Conservation (phyloP, 2,113 vertebrate species). For the Zosterops hypoxanthus region DNA sequence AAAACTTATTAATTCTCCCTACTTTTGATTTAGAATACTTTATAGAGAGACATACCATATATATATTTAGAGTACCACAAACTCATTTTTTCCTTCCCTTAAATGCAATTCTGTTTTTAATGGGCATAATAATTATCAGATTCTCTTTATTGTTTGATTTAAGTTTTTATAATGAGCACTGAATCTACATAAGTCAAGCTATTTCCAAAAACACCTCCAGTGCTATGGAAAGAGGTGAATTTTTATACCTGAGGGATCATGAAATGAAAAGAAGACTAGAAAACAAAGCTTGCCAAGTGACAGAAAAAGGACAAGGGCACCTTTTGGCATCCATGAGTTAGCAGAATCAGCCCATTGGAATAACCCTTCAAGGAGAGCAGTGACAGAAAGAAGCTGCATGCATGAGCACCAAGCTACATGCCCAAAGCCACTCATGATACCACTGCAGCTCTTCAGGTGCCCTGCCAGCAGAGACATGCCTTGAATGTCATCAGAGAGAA, state of each 20-base stretch:
- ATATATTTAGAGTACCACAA: not conserved
- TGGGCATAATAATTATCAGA: not conserved
- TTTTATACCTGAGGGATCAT: not conserved
- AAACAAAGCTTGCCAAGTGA: not conserved
- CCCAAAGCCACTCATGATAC: fast-evolving
- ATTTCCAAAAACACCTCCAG: not conserved
- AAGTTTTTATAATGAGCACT: not conserved
- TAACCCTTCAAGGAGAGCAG: not conserved
- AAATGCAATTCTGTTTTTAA: not conserved
- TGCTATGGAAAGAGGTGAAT: not conserved
- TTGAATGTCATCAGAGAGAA: not conserved
- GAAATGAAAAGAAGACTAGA: not conserved
- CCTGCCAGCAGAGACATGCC: not conserved
- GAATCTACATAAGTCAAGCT: not conserved
- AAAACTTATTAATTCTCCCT: not conserved
- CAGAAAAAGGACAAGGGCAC: not conserved
- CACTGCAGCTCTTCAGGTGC: not conserved
- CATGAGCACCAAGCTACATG: fast-evolving
- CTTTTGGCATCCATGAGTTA: not conserved
- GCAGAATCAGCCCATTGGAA: not conserved
- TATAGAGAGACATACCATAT: not conserved
- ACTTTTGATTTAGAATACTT: not conserved
- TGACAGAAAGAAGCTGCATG: fast-evolving
- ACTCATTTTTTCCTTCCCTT: not conserved
- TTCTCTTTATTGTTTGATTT: not conserved